phyloP scores from a whole-genome alignment of 2,888 invertebrate genomes.

The Rhingia campestris region DNA sequence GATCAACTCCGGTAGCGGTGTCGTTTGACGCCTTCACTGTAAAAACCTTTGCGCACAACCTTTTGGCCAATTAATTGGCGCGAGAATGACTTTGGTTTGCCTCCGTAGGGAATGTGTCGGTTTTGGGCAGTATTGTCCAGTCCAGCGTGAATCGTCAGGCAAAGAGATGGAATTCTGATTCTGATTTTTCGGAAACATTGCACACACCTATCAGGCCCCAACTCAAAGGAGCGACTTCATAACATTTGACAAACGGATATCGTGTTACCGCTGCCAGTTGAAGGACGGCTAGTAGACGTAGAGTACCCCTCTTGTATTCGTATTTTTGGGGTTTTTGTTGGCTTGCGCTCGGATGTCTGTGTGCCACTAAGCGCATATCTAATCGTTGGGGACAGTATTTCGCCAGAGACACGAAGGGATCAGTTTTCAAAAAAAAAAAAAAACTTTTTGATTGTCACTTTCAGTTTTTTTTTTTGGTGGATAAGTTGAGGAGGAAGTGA shows the following conservation, averaged over 20 bases:
- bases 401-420: slow-evolving; percentile 51
- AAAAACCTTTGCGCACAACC: slow-evolving; percentile 5
- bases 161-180: slow-evolving; percentile 37
- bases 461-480: slow-evolving; percentile 11
- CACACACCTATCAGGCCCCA: slow-evolving; percentile 60
- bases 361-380: slow-evolving; percentile 54
- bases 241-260: slow-evolving; percentile 73
- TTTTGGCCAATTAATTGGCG: slow-evolving; percentile 54
- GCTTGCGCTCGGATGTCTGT: slow-evolving; percentile 37
- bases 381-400: slow-evolving; percentile 62
- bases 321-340: slow-evolving; percentile 16
- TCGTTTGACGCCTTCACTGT: slow-evolving; percentile 68
- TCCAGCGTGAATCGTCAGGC: slow-evolving; percentile 49
- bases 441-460: slow-evolving; percentile 49
- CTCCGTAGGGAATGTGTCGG: neutral
- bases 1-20: slow-evolving; percentile 69
- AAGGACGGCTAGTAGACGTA: slow-evolving; percentile 27
- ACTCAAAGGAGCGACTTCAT: slow-evolving; percentile 71
- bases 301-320: slow-evolving; percentile 4
- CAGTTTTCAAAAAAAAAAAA: slow-evolving; percentile 57
- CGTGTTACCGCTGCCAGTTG: slow-evolving; percentile 63
- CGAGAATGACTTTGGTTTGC: slow-evolving; percentile 34
- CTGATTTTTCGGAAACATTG: slow-evolving; percentile 19
- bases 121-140: slow-evolving; percentile 10
- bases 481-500: slow-evolving; percentile 41